Evolutionary conservation across 2,888 invertebrate genomes (phyloP).

Genomic region (Nysson spinosus): DNA sequence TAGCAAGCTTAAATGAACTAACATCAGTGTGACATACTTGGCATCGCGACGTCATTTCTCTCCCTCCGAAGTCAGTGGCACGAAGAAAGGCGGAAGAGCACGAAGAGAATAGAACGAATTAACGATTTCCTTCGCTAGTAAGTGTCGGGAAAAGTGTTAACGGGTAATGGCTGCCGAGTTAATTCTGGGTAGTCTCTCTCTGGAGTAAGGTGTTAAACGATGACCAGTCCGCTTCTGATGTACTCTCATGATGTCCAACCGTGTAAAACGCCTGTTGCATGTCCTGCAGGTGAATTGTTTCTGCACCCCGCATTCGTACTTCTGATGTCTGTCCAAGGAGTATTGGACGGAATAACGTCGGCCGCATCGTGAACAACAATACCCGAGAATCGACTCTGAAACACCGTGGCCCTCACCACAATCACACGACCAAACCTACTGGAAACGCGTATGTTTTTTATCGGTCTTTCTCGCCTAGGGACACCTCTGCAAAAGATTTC

Average conservation of each 20-base stretch:
- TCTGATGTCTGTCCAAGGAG: constrained; percentile 70
- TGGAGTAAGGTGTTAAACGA: constrained; percentile 55
- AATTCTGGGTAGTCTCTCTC: constrained; percentile 46
- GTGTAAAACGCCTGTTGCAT: constrained; percentile 74
- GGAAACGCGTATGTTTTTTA: neutral
- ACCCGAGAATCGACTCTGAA: constrained; percentile 64
- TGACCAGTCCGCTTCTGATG: constrained; percentile 64
- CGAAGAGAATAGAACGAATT: constrained; percentile 1
- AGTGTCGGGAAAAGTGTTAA: constrained; percentile 15
- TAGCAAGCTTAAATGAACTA: neutral
- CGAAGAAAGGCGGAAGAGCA: constrained; percentile 12
- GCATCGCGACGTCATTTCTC: constrained; percentile 16
- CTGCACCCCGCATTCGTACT: constrained; percentile 75
- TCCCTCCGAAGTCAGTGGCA: constrained; percentile 3
- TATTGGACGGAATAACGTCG: constrained; percentile 61
- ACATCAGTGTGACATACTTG: constrained; percentile 20
- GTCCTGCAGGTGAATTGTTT: constrained; percentile 76
- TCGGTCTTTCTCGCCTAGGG: neutral
- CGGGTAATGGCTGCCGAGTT: constrained; percentile 3
- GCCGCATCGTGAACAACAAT: constrained; percentile 64
- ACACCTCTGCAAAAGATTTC: neutral
- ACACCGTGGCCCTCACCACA: constrained; percentile 60
- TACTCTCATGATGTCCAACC: constrained; percentile 73
- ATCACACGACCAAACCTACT: constrained; percentile 44
- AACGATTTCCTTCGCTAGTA: neutral